A percentile compares a stretch with the other conserved stretches of the same genome.
These are phyloP conservation scores for Drosophila sordidapex DNA, from an alignment of 2,888 invertebrate species.

Conservation along the genomic window DNA sequence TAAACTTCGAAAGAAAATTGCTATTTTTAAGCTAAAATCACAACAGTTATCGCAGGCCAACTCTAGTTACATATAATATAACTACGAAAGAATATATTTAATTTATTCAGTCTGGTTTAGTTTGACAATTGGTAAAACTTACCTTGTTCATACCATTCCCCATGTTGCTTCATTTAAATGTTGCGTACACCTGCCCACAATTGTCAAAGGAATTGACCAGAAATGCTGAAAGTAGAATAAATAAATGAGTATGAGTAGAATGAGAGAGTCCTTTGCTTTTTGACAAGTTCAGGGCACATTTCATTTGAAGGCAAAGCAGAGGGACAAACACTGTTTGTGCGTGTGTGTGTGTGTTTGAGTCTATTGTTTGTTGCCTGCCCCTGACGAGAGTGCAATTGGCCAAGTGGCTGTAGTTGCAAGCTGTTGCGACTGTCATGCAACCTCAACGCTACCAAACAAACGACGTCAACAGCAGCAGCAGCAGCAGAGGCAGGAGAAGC, in stretches of 20 bases:
- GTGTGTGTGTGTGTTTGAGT: conserved; percentile 6
- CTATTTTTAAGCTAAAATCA: background rate
- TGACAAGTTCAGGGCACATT: conserved; percentile 53
- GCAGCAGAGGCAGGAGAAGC: background rate
- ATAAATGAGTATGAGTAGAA: background rate
- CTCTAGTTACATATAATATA: background rate
- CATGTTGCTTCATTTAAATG: conserved; percentile 86
- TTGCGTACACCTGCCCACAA: conserved; percentile 58
- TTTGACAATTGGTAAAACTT: conserved; percentile 70
- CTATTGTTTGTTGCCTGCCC: conserved; percentile 42
- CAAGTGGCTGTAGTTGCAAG: conserved; percentile 49
- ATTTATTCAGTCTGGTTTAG: background rate
- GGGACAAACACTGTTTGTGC: conserved; percentile 8
- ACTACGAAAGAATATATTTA: background rate
- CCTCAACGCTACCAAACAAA: conserved; percentile 39
- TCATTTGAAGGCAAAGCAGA: conserved; percentile 30
- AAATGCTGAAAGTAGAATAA: conserved; percentile 46
- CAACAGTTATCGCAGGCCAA: background rate
- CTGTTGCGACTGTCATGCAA: conserved; percentile 61
- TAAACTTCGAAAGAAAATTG: background rate
- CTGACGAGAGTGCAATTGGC: conserved; percentile 63
- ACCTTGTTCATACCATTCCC: conserved; percentile 97
- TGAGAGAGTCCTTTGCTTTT: conserved; percentile 19
- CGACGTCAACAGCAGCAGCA: conserved; percentile 13
- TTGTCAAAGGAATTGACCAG: conserved; percentile 56